These are phyloP conservation scores for Ardeotis arabs DNA, from an alignment of 2,113 vertebrate genomes.

Conservation along the genomic window DNA sequence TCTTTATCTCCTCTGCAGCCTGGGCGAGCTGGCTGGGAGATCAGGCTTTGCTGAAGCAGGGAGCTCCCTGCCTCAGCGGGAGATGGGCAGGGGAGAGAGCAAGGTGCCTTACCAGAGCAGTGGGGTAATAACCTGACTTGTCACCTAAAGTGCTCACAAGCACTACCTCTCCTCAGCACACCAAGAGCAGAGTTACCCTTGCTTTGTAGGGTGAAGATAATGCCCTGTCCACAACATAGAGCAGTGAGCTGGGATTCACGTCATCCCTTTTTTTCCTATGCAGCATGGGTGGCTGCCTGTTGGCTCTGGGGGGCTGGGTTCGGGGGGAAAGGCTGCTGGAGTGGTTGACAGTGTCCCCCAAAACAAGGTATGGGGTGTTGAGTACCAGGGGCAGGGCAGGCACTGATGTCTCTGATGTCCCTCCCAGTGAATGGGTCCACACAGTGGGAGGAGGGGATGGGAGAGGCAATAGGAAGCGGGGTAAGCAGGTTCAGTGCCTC, in stretches of 20 bases:
- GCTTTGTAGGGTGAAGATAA: neutral
- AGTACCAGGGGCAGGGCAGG: neutral
- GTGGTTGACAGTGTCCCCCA: neutral
- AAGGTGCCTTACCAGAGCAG: neutral
- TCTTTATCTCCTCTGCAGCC: constrained; percentile 18
- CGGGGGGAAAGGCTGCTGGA: neutral
- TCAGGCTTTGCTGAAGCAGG: neutral
- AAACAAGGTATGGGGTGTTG: neutral
- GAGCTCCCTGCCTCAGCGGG: neutral
- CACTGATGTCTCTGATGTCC: neutral
- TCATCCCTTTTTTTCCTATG: neutral
- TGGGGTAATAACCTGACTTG: neutral
- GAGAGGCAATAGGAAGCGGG: neutral
- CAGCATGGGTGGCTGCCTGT: neutral
- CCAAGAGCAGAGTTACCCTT: neutral
- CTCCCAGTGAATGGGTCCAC: neutral
- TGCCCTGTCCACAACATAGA: neutral
- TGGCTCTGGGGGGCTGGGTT: neutral
- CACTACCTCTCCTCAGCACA: neutral
- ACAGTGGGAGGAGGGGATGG: neutral
- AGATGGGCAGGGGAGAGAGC: neutral
- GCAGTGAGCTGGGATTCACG: neutral
- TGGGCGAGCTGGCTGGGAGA: neutral
- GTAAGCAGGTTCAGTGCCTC: neutral
- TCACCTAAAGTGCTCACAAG: neutral